These are phyloP conservation scores for Machimus atricapillus DNA, from an alignment of 2,888 invertebrate genomes.

Conservation along the genomic window DNA sequence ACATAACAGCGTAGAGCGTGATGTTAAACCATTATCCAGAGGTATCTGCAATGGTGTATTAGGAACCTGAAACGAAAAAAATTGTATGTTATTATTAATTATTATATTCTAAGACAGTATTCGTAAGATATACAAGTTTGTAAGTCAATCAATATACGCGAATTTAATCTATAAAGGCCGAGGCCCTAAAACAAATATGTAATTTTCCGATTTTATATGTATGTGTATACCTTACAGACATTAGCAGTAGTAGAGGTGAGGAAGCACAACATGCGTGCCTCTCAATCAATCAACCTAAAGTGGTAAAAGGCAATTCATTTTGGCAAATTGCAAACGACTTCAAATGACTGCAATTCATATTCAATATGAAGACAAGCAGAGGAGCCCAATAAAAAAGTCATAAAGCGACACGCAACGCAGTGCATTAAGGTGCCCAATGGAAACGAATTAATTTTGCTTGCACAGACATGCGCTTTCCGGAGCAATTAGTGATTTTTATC, in stretches of 20 bases:
- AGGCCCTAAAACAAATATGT: no score
- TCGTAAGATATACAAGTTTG: background rate
- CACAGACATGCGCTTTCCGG: background rate
- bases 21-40: conserved; percentile 53
- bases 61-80: conserved; percentile 57
- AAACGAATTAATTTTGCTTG: background rate
- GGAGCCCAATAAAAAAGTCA: background rate
- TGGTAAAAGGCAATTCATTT: background rate
- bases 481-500: conserved; percentile 3
- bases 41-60: conserved; percentile 58
- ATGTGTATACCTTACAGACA: no score
- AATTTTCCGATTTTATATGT: no score
- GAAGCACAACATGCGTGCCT: background rate
- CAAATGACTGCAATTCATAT: background rate
- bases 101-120: background rate
- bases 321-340: background rate
- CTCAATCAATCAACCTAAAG: background rate
- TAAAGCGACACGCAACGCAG: background rate
- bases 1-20: conserved; percentile 52
- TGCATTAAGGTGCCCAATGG: background rate
- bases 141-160: background rate
- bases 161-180: no score
- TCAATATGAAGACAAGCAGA: background rate
- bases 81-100: background rate
- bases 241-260: background rate